Conservation (phyloP, 2,113 vertebrate genomes). For the Spilogale gracilis region DNA sequence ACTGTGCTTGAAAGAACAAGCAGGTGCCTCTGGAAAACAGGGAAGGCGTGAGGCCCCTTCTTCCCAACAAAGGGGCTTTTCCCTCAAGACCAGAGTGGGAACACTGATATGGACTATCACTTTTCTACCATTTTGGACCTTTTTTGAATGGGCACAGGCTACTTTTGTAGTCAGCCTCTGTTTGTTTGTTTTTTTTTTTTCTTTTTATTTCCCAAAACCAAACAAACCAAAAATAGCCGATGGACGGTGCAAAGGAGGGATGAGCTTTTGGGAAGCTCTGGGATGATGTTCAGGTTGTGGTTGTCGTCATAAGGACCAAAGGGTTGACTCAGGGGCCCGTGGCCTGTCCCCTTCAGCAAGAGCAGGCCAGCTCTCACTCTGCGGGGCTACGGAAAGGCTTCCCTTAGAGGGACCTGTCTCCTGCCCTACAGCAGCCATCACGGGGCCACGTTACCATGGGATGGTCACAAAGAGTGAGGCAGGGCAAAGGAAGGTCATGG, state of each 20-base stretch:
- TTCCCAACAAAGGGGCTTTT: neutral
- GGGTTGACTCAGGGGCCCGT: neutral
- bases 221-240: neutral
- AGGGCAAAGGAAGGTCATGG: neutral
- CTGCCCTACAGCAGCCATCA: neutral
- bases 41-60: neutral
- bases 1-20: neutral
- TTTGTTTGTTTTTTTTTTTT: neutral
- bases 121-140: neutral
- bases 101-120: neutral
- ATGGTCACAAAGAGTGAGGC: neutral
- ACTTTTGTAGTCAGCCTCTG: neutral
- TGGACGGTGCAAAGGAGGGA: neutral
- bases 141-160: neutral
- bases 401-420: neutral
- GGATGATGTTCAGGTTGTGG: neutral
- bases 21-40: neutral
- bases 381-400: neutral
- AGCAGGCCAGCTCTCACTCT: neutral
- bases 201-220: conserved; percentile 1
- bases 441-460: neutral
- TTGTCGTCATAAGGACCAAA: neutral
- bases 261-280: neutral
- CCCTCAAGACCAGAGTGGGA: neutral
- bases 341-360: neutral